Evolutionary conservation across 2,113 vertebrate genomes (phyloP).

Genomic region (Dissostichus mawsoni): DNA sequence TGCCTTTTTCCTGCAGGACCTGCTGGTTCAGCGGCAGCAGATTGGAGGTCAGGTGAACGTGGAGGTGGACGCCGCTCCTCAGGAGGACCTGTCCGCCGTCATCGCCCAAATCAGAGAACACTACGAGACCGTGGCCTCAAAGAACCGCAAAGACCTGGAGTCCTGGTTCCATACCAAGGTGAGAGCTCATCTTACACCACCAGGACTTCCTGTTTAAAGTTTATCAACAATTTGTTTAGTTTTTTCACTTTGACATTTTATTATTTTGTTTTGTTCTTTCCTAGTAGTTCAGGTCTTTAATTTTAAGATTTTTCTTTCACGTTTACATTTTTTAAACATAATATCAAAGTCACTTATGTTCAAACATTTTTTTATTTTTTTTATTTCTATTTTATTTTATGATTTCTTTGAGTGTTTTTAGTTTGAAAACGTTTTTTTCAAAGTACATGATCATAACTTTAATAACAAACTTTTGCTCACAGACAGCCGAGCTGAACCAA

Average conservation of each 20-base stretch:
- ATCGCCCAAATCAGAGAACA: conserved; percentile 81
- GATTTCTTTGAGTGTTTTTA: too few relatives aligned
- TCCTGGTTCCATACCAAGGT: conserved; percentile 76
- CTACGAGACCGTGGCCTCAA: conserved; percentile 84
- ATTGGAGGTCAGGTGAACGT: conserved; percentile 77
- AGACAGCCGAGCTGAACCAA: conserved; percentile 86
- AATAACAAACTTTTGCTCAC: not conserved
- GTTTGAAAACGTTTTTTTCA: too few relatives aligned
- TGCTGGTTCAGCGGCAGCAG: conserved; percentile 35
- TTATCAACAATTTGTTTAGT: not conserved
- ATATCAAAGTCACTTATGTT: too few relatives aligned
- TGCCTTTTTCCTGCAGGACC: conserved; percentile 57
- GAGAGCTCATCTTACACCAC: not conserved
- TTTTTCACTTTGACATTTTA: too few relatives aligned
- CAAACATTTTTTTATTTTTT: too few relatives aligned
- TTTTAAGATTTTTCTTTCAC: too few relatives aligned
- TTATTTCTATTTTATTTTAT: too few relatives aligned
- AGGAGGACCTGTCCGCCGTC: conserved; percentile 62
- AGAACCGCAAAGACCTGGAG: conserved; percentile 84
- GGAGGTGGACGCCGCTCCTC: conserved; percentile 76
- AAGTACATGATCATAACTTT: too few relatives aligned
- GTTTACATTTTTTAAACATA: too few relatives aligned
- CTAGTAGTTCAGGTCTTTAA: too few relatives aligned
- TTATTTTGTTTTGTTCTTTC: too few relatives aligned
- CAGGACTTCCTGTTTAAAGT: not conserved